Evolutionary conservation across 1,140 invertebrate species (phyloP).

Genomic region (Scaptomyza montana): DNA sequence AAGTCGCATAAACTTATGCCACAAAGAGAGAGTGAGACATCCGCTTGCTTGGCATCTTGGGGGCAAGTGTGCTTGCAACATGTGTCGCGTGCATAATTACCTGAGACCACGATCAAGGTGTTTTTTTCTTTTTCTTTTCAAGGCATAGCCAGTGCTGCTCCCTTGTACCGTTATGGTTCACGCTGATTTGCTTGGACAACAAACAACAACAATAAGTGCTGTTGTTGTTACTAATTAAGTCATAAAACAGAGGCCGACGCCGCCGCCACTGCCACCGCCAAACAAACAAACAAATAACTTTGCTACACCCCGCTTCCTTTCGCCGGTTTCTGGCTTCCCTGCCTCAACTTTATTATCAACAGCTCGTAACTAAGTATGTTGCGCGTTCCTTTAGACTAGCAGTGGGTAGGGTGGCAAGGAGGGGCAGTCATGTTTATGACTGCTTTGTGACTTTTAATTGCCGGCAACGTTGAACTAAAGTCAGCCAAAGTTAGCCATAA

Average conservation of each 20-base stretch:
- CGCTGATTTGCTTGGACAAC: constrained; percentile 59
- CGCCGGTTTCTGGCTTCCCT: background rate
- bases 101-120: constrained; percentile 37
- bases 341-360: constrained; percentile 60
- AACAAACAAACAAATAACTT: constrained; percentile 63
- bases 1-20: constrained; percentile 53
- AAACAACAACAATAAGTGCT: constrained; percentile 31
- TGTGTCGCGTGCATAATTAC: constrained; percentile 78
- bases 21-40: constrained; percentile 2
- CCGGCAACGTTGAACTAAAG: constrained; percentile 67
- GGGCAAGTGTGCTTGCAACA: constrained; percentile 58
- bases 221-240: constrained; percentile 66
- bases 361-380: constrained; percentile 71
- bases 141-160: background rate
- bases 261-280: constrained; percentile 19
- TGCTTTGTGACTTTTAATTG: constrained; percentile 79
- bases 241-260: constrained; percentile 66
- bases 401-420: constrained; percentile 8
- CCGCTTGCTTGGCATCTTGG: background rate
- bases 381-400: constrained; percentile 18
- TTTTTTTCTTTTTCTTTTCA: background rate
- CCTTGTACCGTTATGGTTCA: constrained; percentile 59
- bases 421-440: constrained; percentile 66
- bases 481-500: constrained; percentile 54
- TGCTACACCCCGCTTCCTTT: background rate